Evolutionary conservation across 2,113 vertebrate genomes (phyloP), one percentile per base, ranked within the genome.

Genomic region (Nanorana parkeri): DNA sequence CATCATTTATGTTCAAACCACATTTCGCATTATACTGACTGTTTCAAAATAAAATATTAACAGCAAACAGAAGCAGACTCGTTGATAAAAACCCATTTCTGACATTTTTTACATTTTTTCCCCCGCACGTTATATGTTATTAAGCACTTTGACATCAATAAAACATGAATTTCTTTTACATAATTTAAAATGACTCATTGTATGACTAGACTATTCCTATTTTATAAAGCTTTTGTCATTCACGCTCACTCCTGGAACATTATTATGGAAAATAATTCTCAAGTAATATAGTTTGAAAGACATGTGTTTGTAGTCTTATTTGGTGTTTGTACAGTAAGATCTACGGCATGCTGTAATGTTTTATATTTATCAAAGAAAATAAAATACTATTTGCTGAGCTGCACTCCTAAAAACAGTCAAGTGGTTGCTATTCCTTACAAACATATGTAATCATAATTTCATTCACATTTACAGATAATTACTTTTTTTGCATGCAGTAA

Each of bases 111-210:
- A 60, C 60, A 55, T 61, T 72, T 60, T 77, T 75, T 61, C 29
- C 13, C 55, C 61, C 41, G n/a, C 36, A 26, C 29, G 20, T 64
- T 65, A 65, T 81, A 81, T 81, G 68, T 73, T 73, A 73, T 81
- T 65, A 64, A 51, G 56, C 61, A 73, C 60, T 73, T 81, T 65
- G 79, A 17, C 60, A 81, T 73, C 28, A 61, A 81, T 65, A 81
- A 73, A 81, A 58, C 66, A 80, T 80, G 68, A 73, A 63, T 81
- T 73, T 63, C 79, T 55, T 73, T 68, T 73, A 74, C 79, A 81
- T 81, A 68, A 80, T 80, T 80, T 80, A 80, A 24, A 80, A 36
- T 61, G 54, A 80, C 58, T 61, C 54, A 80, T 61, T 80, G 67
- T 69, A 68, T 60, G 66, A 80, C 78, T 80, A 24, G 32, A 26